Base-by-base conservation (phyloP, 1,140 invertebrate genomes). In the Trichomalopsis sarcophagae region DNA sequence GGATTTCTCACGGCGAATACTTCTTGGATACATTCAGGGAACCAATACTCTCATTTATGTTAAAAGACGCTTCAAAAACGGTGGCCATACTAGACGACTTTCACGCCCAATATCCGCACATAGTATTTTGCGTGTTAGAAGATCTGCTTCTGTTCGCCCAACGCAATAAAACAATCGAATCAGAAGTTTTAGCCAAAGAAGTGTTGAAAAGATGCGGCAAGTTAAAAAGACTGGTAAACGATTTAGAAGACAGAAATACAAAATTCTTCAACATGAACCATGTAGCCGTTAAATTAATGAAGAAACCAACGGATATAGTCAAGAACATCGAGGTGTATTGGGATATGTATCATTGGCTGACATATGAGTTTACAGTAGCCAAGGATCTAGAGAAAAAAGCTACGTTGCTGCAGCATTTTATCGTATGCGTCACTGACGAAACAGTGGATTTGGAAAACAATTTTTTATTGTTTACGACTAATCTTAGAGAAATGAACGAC, bases 241-340 rank as follows among this genome's bases (percentile, higher is more conserved):
- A 89, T 81, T 4, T 88, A 1, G 84, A 87, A 27, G 44, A 86
- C 27, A 88, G 90, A 66, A 90, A 87, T 44, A 87, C 89, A 33
- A 89, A 84, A 62, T 83, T 92, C 36, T 87, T 92, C 17, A 91
- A 89, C 62, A 92, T 93, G n/a, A 92, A 91, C 47, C 86, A 88
- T 10, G 87, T 87, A 14, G 89, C 86, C 0, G 88, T 92, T 1
- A 87, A 86, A 71, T 80, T 93, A 0, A 88, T 88, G 10, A 33
- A 86, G 0, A 88, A 90, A 66, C 90, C 91, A 50, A 84, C 71
- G 0, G 88, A 91, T 27, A 76, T 90, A 6, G 36, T 62, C 2
- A 84, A 71, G 4, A 87, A 87, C 2, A 71, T 23, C 13, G n/a
- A 14, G 66, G 21, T 50, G 87, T 40, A 9, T 69, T 69, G 66